These are phyloP conservation scores for Drosophila parthenogenetica DNA, from an alignment of 2,888 invertebrate species.

Conservation along the genomic window DNA sequence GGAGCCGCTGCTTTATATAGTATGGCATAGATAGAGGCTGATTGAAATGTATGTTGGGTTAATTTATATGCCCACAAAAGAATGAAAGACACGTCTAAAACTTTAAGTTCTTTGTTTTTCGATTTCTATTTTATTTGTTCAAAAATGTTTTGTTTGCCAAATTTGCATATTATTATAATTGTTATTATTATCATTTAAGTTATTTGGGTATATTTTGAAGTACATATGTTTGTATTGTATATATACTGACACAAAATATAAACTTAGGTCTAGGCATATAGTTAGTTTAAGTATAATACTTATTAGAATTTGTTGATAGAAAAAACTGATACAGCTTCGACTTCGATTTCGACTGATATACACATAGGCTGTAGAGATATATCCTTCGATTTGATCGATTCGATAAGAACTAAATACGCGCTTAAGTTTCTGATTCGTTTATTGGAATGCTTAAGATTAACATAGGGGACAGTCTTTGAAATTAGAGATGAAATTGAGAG, in stretches of 20 bases:
- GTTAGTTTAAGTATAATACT: conserved; percentile 19
- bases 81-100: conserved; percentile 53
- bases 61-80: conserved; percentile 54
- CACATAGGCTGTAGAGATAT: conserved; percentile 17
- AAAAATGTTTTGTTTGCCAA: conserved; percentile 72
- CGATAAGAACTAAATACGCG: conserved; percentile 40
- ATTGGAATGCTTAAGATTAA: conserved; percentile 62
- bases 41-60: conserved; percentile 61
- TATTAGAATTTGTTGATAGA: conserved; percentile 59
- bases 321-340: conserved; percentile 61
- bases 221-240: conserved; percentile 29
- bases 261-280: conserved; percentile 63
- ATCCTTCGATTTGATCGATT: conserved; percentile 2
- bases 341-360: conserved; percentile 20
- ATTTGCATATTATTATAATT: conserved; percentile 59
- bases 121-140: conserved; percentile 60
- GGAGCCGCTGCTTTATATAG: conserved; percentile 34
- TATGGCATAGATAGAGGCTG: conserved; percentile 57
- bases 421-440: conserved; percentile 28
- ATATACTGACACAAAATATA: conserved; percentile 69
- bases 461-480: conserved; percentile 76
- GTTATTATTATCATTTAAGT: conserved; percentile 35
- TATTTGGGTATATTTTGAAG: conserved; percentile 25
- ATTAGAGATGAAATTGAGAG: conserved; percentile 61
- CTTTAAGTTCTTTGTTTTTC: conserved; percentile 42